Percentiles rank a stretch among this genome's conserved stretches.
Evolutionary conservation across 1,140 invertebrate genomes (phyloP).

Genomic region (Linepithema humile): DNA sequence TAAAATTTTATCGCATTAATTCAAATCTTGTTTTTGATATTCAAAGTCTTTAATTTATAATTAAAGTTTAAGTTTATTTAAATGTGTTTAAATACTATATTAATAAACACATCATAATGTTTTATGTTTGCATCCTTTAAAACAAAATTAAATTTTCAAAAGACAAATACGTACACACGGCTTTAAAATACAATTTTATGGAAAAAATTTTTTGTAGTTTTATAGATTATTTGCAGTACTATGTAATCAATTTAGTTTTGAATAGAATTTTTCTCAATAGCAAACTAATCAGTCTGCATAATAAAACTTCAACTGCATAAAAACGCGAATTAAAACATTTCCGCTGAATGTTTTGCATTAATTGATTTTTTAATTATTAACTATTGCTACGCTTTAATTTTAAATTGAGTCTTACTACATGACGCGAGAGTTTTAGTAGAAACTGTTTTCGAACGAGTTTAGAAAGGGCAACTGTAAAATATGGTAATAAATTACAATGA

Average conservation of each 20-base stretch:
- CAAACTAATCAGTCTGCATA: not conserved
- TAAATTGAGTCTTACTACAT: not conserved
- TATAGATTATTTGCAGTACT: not conserved
- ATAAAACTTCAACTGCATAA: not conserved
- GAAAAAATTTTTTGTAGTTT: not conserved
- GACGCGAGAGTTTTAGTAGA: not conserved
- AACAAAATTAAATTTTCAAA: not conserved
- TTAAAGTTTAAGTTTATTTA: no score
- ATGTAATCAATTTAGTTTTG: not conserved
- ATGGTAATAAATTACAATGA: constrained; percentile 4
- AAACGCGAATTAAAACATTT: not conserved
- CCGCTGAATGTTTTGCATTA: not conserved
- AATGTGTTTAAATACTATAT: no score
- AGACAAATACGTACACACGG: not conserved
- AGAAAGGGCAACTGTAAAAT: not conserved
- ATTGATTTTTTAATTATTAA: not conserved
- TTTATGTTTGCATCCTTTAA: not conserved
- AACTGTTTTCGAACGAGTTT: not conserved
- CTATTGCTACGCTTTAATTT: not conserved
- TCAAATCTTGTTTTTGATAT: no score
- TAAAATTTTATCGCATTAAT: no score
- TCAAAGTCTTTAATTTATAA: no score
- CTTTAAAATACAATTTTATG: not conserved
- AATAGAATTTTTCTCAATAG: not conserved
- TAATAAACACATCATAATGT: no score